These are phyloP conservation scores for Chamaetylas fuelleborni DNA, from an alignment of 2,113 vertebrate genomes.

Conservation along the genomic window DNA sequence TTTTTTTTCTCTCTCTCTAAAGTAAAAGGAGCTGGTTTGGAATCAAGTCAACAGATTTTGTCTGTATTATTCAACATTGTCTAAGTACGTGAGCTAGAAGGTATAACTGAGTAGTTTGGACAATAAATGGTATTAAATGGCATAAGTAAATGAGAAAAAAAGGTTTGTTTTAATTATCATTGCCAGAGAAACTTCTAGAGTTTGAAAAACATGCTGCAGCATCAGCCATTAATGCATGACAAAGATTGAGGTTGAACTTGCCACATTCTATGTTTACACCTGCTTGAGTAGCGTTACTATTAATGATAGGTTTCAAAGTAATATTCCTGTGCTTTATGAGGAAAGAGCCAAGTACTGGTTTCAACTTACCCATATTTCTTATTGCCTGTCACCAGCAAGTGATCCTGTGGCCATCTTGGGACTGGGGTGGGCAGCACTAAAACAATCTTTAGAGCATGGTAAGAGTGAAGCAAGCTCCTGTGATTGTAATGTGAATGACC, in stretches of 20 bases:
- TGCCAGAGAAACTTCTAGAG: background rate
- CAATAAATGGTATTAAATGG: background rate
- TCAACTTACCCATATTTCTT: background rate
- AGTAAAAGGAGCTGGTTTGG: background rate
- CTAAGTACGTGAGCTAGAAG: background rate
- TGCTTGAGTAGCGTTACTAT: background rate
- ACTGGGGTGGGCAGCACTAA: background rate
- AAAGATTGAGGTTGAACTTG: background rate
- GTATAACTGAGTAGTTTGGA: background rate
- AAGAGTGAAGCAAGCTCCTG: background rate
- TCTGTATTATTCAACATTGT: background rate
- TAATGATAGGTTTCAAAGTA: background rate
- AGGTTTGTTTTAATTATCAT: background rate
- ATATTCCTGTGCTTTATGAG: background rate
- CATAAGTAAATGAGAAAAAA: background rate
- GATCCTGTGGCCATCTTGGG: background rate
- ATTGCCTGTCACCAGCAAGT: background rate
- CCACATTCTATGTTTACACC: background rate
- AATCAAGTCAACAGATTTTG: background rate
- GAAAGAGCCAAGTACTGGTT: slow-evolving; percentile 13
- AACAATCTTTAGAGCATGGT: background rate
- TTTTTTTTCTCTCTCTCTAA: background rate
- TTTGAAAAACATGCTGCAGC: background rate
- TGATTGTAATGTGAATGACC: background rate
- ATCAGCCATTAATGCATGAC: background rate